phyloP scores from a whole-genome alignment of 2,888 invertebrate genomes.

The Lampropteryx suffumata region DNA sequence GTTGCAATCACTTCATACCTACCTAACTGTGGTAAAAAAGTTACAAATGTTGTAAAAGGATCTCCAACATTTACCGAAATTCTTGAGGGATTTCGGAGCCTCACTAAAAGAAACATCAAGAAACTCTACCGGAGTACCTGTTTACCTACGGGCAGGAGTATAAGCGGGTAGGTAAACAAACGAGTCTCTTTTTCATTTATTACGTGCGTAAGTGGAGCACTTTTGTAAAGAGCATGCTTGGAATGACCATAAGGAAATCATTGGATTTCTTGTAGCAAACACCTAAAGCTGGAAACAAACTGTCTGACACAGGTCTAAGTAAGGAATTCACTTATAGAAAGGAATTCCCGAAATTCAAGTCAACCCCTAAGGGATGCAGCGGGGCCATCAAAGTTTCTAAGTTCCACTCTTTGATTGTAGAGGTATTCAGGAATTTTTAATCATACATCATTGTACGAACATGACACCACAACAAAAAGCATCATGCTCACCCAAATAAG shows the following conservation, averaged over 20 bases:
- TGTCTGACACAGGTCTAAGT: no score
- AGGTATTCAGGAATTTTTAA: not conserved
- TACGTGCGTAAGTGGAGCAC: not conserved
- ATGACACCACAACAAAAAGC: conserved; percentile 11
- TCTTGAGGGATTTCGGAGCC: not conserved
- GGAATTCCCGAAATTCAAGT: no score
- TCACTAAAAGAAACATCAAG: not conserved
- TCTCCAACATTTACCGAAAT: not conserved
- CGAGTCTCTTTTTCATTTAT: not conserved
- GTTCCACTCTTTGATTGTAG: no score
- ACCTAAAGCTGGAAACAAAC: no score
- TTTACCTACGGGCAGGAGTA: not conserved
- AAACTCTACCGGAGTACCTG: not conserved
- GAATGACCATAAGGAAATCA: no score
- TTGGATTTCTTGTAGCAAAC: no score
- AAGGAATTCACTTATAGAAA: no score
- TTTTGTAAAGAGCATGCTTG: no score
- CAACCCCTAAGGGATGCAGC: no score
- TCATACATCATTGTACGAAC: conserved; percentile 11
- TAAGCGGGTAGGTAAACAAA: conserved; percentile 9
- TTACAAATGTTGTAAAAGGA: not conserved
- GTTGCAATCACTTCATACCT: no score
- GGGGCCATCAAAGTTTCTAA: no score
- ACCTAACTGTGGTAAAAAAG: not conserved
- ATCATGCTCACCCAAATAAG: conserved; percentile 13